Base-by-base conservation (phyloP, 2,797 vertebrate species). In the Sebastes kiyomatsui region DNA sequence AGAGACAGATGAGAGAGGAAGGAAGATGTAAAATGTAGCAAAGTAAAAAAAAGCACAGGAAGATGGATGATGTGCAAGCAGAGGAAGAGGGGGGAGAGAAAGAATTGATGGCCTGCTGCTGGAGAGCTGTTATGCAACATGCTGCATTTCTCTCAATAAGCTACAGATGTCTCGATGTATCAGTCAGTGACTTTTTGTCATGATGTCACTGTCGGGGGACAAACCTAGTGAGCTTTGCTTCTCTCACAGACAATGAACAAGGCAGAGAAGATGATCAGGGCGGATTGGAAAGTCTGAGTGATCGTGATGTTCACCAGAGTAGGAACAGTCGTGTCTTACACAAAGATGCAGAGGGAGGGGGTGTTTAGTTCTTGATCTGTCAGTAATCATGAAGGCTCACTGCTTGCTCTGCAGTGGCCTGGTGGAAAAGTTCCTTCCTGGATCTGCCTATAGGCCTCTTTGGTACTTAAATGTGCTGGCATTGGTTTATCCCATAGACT, bases 61-160 rank as follows among this genome's bases (percentile, higher is more conserved):
- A 35, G 68, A 69, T 54, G 23, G 33, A 64, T 56, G 58, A 86
- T 33, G 55, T 25, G 22, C 5, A 2, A 33, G 22, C 38, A 25
- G 33, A 42, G 64, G 67, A 25, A 25, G 58, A 60, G 23, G 2
- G 16, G 16, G 16, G 49, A 35, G 35, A 20, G 62, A 14, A 14
- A 71, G 35, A 80, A 67, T 46, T 25, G 35, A 23, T 68, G 49
- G 27, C 56, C 25, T 56, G 55, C 66, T 74, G 69, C 27, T 30
- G 23, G 22, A 67, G 75, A 59, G 59, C 67, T 61, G 74, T 74
- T 86, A 62, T 22, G 27, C 38, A 84, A 80, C 55, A 46, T 38
- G 60, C 49, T 2, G 16, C 7, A 1, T 80, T 52, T 66, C 60
- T 74, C 59, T 73, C 35, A 58, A 35, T 67, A 38, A 54, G 56